phyloP scores from a whole-genome alignment of 2,113 vertebrate species.

The Steatornis caripensis region DNA sequence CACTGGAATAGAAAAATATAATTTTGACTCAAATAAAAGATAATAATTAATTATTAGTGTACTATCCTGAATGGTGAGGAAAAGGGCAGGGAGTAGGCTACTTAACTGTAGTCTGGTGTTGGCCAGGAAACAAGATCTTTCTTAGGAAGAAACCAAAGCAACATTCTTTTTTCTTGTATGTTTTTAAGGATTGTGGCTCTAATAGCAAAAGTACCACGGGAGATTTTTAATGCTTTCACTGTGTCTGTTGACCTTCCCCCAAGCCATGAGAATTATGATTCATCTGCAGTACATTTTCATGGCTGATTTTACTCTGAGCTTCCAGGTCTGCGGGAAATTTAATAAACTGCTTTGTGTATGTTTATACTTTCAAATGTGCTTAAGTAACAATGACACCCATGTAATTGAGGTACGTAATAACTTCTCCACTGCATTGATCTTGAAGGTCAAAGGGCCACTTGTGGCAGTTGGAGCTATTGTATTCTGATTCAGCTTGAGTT shows the following conservation, averaged over 20 bases:
- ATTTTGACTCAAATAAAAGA: neutral
- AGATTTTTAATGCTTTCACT: neutral
- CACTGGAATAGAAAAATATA: neutral
- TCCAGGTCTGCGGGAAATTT: neutral
- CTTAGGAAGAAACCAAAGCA: neutral
- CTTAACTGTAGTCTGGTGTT: neutral
- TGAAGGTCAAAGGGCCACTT: neutral
- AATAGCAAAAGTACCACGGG: neutral
- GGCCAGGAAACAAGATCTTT: neutral
- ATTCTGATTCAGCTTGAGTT: neutral
- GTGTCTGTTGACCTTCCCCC: neutral
- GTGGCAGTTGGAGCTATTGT: neutral
- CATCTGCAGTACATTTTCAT: neutral
- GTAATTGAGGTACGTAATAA: neutral
- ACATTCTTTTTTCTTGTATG: neutral
- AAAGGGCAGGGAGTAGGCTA: neutral
- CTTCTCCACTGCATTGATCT: neutral
- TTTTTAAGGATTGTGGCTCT: neutral
- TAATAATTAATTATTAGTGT: neutral
- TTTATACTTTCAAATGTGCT: neutral
- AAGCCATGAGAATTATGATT: neutral
- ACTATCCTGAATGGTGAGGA: neutral
- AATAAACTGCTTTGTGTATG: neutral
- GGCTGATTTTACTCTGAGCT: neutral
- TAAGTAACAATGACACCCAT: neutral